Evolutionary conservation across 2,797 vertebrate genomes (phyloP).

Genomic region (Margarornis squamiger): DNA sequence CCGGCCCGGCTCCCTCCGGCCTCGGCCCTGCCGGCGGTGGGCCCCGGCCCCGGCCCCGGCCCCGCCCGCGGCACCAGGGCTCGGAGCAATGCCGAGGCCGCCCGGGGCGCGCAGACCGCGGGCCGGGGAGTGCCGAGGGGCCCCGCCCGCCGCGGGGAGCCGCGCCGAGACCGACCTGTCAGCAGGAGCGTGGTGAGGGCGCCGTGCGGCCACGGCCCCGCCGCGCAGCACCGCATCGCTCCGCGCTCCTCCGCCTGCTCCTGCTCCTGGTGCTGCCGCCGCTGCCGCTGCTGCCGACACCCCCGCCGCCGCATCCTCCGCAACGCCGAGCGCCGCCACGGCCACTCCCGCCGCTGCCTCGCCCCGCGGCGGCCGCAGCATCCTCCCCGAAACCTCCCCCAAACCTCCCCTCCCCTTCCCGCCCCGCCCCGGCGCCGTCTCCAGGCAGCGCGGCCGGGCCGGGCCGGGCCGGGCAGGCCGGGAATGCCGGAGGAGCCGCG

Average conservation of each 20-base stretch:
- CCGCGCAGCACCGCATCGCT: constrained; percentile 26
- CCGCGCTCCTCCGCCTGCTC: neutral
- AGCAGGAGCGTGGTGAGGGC: constrained; percentile 47
- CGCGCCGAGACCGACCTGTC: constrained; percentile 60
- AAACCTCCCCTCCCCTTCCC: neutral
- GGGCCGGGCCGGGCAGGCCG: neutral
- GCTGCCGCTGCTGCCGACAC: neutral
- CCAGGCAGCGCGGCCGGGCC: neutral
- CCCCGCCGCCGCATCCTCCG: neutral
- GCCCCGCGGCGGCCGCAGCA: neutral
- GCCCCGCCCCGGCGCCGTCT: constrained; percentile 23
- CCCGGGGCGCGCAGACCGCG: too few relatives aligned
- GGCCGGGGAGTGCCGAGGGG: neutral
- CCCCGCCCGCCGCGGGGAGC: neutral
- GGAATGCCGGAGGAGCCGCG: neutral
- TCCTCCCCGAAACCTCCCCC: neutral
- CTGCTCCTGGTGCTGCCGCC: too few relatives aligned
- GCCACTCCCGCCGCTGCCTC: neutral
- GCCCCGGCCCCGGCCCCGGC: neutral
- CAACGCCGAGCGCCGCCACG: neutral
- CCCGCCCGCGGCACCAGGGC: neutral
- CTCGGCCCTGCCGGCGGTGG: neutral
- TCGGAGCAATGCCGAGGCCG: too few relatives aligned
- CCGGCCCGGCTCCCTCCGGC: neutral
- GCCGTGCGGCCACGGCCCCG: neutral